Evolutionary conservation across 2,113 vertebrate species (phyloP).

Genomic region (Sylvia atricapilla): DNA sequence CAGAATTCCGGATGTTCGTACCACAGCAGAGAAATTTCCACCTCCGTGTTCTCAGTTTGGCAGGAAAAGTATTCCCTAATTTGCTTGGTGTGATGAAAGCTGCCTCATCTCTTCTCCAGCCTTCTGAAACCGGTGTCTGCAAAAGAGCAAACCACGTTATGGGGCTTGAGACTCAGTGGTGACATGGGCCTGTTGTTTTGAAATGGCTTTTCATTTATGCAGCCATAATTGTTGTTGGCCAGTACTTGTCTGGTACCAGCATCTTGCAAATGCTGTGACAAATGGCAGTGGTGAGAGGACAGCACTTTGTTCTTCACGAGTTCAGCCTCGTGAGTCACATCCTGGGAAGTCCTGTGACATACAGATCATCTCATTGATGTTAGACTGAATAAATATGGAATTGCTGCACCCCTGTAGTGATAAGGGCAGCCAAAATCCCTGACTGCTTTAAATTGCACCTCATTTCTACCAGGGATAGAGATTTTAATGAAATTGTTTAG

Average conservation of each 20-base stretch:
- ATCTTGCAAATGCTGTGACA: background rate
- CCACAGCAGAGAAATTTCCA: background rate
- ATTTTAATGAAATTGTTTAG: constrained; percentile 24
- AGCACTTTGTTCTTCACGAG: background rate
- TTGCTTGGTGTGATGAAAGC: constrained; percentile 7
- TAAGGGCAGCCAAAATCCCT: background rate
- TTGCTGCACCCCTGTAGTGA: background rate
- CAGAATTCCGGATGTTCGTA: background rate
- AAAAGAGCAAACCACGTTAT: background rate
- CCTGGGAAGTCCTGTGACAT: background rate
- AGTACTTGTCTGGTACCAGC: background rate
- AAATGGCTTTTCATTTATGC: background rate
- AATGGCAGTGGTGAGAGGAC: background rate
- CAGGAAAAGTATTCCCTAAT: background rate
- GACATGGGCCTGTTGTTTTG: background rate
- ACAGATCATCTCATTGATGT: background rate
- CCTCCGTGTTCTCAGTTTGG: background rate
- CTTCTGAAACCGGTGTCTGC: background rate
- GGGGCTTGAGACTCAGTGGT: rapidly evolving
- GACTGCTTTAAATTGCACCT: background rate
- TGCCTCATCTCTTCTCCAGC: background rate
- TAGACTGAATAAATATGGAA: background rate
- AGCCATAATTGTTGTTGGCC: background rate
- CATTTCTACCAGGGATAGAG: background rate
- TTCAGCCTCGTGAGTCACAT: background rate